A percentile compares a stretch with the other conserved stretches of the same genome.
phyloP scores from a whole-genome alignment of 2,888 invertebrate genomes.

The Pseudoips prasinana region DNA sequence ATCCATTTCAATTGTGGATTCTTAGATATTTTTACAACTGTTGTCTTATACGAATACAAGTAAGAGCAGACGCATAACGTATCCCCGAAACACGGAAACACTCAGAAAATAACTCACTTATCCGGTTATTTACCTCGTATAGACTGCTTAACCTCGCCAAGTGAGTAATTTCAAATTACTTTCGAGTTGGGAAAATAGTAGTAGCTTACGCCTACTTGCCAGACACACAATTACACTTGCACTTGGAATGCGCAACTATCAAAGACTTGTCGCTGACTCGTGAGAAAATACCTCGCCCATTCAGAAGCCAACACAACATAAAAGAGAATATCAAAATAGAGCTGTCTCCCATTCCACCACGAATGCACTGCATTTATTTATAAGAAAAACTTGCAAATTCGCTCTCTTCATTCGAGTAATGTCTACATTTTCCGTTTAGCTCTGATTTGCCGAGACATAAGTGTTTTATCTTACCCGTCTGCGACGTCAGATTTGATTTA shows the following conservation, averaged over 20 bases:
- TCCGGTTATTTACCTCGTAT: too few species aligned
- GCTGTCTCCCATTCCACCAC: slow-evolving; percentile 32
- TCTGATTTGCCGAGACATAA: slow-evolving; percentile 21
- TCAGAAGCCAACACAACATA: slow-evolving; percentile 18
- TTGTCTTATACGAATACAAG: too few species aligned
- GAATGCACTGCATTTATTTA: slow-evolving; percentile 48
- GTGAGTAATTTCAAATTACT: too few species aligned
- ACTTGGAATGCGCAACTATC: slow-evolving; percentile 34
- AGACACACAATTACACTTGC: slow-evolving; percentile 34
- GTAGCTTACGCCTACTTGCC: slow-evolving; percentile 14
- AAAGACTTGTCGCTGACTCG: slow-evolving; percentile 29
- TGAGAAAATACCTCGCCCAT: slow-evolving; percentile 35
- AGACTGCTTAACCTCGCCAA: too few species aligned
- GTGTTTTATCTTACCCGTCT: slow-evolving; percentile 19
- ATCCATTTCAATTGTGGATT: too few species aligned
- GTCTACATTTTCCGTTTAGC: slow-evolving; percentile 32
- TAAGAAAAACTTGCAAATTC: slow-evolving; percentile 40
- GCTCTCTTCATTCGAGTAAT: slow-evolving; percentile 28
- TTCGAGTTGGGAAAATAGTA: slow-evolving; percentile 16
- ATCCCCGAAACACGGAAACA: too few species aligned
- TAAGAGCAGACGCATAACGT: too few species aligned
- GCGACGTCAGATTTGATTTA: slow-evolving; percentile 22
- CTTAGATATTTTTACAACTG: too few species aligned
- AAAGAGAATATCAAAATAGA: slow-evolving; percentile 29
- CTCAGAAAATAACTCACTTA: too few species aligned